Conservation (phyloP, 2,113 vertebrate species). For the Gallinago paraguaiae region DNA sequence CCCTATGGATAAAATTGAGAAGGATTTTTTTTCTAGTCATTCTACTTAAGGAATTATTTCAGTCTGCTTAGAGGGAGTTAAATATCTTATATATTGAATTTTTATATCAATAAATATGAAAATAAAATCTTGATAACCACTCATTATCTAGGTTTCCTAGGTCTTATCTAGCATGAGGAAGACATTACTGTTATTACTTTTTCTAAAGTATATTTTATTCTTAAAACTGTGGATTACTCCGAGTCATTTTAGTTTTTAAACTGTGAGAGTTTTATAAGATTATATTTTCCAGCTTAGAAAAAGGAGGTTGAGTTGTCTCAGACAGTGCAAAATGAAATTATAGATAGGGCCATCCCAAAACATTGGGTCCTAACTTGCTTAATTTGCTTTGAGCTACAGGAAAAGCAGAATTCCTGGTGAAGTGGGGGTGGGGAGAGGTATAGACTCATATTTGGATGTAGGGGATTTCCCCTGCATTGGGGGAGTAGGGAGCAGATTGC, state of each 20-base stretch:
- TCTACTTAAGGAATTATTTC: background rate
- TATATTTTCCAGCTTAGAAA: background rate
- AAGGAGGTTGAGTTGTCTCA: background rate
- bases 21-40: background rate
- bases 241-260: background rate
- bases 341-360: background rate
- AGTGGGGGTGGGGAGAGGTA: background rate
- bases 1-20: background rate
- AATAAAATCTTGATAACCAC: background rate
- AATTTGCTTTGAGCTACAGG: slow-evolving; percentile 24
- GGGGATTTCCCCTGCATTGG: background rate
- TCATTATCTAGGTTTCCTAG: background rate
- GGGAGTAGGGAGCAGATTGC: background rate
- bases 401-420: slow-evolving; percentile 5
- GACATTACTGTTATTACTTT: background rate
- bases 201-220: background rate
- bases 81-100: background rate
- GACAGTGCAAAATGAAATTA: background rate
- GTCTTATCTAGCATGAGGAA: background rate
- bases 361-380: background rate
- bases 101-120: background rate
- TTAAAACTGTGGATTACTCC: background rate
- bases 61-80: background rate
- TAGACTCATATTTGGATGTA: background rate
- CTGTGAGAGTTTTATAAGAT: background rate